phyloP scores from a whole-genome alignment of 1,140 invertebrate genomes.

The Archivesica marissinica region DNA sequence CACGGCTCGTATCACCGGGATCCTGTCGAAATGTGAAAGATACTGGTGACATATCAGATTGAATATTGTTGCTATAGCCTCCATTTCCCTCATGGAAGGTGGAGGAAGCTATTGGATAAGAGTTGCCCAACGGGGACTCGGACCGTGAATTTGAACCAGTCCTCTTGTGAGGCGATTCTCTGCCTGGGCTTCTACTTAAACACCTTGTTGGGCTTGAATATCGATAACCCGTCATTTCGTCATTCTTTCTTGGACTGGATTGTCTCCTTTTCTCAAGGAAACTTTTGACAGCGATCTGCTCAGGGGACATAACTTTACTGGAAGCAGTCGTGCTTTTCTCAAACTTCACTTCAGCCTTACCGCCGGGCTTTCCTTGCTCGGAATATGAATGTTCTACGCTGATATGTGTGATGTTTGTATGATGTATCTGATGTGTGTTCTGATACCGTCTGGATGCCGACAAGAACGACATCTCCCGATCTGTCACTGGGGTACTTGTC shows the following conservation, averaged over 20 bases:
- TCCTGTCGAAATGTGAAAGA: slow-evolving; percentile 36
- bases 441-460: slow-evolving; percentile 41
- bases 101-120: slow-evolving; percentile 46
- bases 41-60: not conserved
- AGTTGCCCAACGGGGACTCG: not conserved
- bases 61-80: not conserved
- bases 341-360: not conserved
- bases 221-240: not conserved
- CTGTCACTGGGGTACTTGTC: slow-evolving; percentile 53
- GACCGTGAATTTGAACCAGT: not conserved
- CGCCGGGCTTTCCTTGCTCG: not conserved
- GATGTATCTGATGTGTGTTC: slow-evolving; percentile 10
- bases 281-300: slow-evolving; percentile 48
- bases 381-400: slow-evolving; percentile 33
- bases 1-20: not conserved
- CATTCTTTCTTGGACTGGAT: not conserved
- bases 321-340: not conserved
- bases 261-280: slow-evolving; percentile 43
- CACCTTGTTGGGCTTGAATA: not conserved
- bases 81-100: slow-evolving; percentile 36
- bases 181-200: slow-evolving; percentile 16
- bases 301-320: slow-evolving; percentile 48
- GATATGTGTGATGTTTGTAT: slow-evolving; percentile 44
- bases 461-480: slow-evolving; percentile 44
- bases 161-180: not conserved